A percentile compares a stretch with the other conserved stretches of the same genome.
These are phyloP conservation scores for Agapetus fuscipes DNA, from an alignment of 2,888 invertebrate genomes.

Conservation along the genomic window DNA sequence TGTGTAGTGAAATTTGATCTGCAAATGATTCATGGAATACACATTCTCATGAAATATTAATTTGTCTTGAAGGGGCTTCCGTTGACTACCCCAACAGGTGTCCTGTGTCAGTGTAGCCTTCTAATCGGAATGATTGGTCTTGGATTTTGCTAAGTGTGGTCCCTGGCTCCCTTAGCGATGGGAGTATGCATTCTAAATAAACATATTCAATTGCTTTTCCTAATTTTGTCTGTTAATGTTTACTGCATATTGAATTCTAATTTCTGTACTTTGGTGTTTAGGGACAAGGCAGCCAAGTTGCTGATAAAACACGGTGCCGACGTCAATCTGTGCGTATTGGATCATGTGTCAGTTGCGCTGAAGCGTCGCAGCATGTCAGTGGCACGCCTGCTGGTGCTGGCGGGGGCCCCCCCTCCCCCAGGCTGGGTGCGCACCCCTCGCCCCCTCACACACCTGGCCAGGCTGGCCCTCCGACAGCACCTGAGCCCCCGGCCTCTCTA, in stretches of 20 bases:
- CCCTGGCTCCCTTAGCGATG: too few relatives aligned
- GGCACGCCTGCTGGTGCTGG: slow-evolving; percentile 35
- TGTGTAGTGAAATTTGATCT: too few relatives aligned
- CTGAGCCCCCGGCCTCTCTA: slow-evolving; percentile 14
- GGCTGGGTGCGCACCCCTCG: slow-evolving; percentile 12
- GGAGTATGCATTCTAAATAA: too few relatives aligned
- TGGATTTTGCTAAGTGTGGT: too few relatives aligned
- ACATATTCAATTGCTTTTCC: too few relatives aligned
- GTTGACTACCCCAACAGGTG: slow-evolving; percentile 43
- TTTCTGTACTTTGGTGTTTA: too few relatives aligned
- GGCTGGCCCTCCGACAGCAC: slow-evolving; percentile 10
- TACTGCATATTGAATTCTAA: slow-evolving; percentile 6
- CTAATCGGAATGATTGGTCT: too few relatives aligned
- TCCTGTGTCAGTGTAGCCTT: too few relatives aligned
- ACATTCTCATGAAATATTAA: too few relatives aligned
- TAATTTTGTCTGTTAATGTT: too few relatives aligned
- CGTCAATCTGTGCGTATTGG: slow-evolving; percentile 48
- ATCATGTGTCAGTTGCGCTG: slow-evolving; percentile 46
- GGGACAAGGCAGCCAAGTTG: slow-evolving; percentile 43
- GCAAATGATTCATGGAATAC: too few relatives aligned
- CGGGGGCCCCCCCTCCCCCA: slow-evolving; percentile 47
- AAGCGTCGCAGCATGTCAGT: slow-evolving; percentile 30
- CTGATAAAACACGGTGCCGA: slow-evolving; percentile 54
- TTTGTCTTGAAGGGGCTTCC: slow-evolving; percentile 48
- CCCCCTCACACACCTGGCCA: slow-evolving; percentile 17